phyloP scores from a whole-genome alignment of 2,113 vertebrate genomes.

The Stigmatopora argus region DNA sequence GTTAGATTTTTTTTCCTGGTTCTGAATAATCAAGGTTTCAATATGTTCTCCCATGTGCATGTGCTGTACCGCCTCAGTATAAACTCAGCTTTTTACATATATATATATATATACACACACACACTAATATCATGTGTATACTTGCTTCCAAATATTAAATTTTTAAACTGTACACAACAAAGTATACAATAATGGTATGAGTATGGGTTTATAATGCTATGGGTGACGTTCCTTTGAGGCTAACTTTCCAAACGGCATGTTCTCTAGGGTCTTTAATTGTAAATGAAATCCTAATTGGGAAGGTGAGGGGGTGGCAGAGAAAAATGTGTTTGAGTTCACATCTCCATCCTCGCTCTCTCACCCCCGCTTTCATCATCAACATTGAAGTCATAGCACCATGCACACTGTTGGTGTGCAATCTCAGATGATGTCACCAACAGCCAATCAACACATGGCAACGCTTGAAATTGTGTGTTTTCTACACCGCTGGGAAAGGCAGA shows the following conservation, averaged over 20 bases:
- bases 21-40: no score
- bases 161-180: not conserved
- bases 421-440: slow-evolving; percentile 73
- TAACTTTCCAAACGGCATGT: not conserved
- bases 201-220: not conserved
- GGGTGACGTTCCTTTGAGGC: not conserved
- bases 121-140: not conserved
- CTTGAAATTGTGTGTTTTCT: slow-evolving; percentile 38
- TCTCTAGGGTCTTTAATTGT: slow-evolving; percentile 69
- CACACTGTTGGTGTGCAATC: slow-evolving; percentile 63
- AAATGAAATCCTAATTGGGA: slow-evolving; percentile 52
- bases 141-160: not conserved
- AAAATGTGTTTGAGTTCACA: slow-evolving; percentile 36
- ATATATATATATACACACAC: no score
- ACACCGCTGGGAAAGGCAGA: slow-evolving; percentile 51
- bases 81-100: no score
- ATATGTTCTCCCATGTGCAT: no score
- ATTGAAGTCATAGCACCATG: slow-evolving; percentile 74
- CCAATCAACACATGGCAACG: slow-evolving; percentile 69
- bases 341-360: slow-evolving; percentile 11
- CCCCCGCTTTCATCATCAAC: slow-evolving; percentile 62
- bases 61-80: no score
- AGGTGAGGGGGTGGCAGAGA: not conserved
- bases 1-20: no score
- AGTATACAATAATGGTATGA: not conserved